These are phyloP conservation scores for Mormyrus iriodes DNA, from an alignment of 2,113 vertebrate genomes.

Conservation along the genomic window DNA sequence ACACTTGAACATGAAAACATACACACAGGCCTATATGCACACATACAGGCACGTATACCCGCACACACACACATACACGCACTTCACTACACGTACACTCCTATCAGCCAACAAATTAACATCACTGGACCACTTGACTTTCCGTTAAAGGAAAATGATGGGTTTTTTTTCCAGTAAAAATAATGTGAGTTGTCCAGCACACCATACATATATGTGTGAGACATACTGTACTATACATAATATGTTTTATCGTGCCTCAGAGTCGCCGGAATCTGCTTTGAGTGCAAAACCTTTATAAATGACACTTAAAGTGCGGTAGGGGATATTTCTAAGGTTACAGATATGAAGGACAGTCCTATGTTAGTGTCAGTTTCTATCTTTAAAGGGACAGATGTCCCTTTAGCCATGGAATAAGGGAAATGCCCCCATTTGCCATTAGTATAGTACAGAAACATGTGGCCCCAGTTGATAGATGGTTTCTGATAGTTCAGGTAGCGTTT, in stretches of 20 bases:
- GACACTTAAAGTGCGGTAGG: constrained; percentile 19
- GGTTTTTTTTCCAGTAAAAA: background rate
- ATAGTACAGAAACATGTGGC: constrained; percentile 36
- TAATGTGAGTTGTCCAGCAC: background rate
- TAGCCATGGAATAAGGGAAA: constrained; percentile 24
- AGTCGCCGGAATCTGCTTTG: background rate
- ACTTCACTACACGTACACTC: background rate
- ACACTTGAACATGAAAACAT: too few species aligned
- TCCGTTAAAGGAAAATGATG: background rate
- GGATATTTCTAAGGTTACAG: constrained; percentile 10
- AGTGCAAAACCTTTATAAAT: background rate
- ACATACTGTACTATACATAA: background rate
- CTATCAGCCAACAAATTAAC: background rate
- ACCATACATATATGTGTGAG: background rate
- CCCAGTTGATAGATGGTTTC: constrained; percentile 26
- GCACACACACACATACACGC: background rate
- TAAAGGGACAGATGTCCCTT: constrained; percentile 24
- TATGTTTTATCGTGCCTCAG: background rate
- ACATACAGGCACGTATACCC: background rate
- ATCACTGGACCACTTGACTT: background rate
- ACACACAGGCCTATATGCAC: background rate
- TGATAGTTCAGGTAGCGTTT: constrained; percentile 32
- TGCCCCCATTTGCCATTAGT: constrained; percentile 22
- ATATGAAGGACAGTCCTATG: constrained; percentile 21
- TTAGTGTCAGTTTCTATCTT: constrained; percentile 4